A percentile compares a stretch with the other conserved stretches of the same genome.
Evolutionary conservation across 1,140 invertebrate species (phyloP).

Genomic region (Contarinia nasturtii): DNA sequence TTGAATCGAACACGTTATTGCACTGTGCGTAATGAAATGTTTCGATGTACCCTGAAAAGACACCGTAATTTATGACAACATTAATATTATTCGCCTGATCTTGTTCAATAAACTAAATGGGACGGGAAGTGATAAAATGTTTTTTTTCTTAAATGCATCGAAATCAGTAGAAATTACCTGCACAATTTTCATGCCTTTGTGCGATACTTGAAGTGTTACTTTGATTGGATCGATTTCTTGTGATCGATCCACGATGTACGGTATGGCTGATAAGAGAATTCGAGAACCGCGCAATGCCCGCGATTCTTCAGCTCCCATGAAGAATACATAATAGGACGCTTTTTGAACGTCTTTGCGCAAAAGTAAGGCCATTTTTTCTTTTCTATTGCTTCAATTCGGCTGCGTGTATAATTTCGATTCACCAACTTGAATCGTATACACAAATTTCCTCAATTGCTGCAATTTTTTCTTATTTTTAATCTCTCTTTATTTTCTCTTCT

Average conservation of each 20-base stretch:
- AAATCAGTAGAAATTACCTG: constrained; percentile 29
- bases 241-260: constrained; percentile 65
- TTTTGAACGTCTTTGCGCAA: constrained; percentile 78
- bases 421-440: not conserved
- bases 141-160: not conserved
- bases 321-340: constrained; percentile 95
- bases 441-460: not conserved
- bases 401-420: not conserved
- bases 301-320: constrained; percentile 87
- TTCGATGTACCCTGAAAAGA: constrained; percentile 47
- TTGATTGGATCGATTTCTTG: constrained; percentile 77
- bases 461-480: not conserved
- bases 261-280: constrained; percentile 64
- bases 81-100: not conserved
- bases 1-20: constrained; percentile 70
- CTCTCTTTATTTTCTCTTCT: not conserved
- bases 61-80: not conserved
- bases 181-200: constrained; percentile 85
- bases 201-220: constrained; percentile 71
- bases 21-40: constrained; percentile 87
- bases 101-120: not conserved
- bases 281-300: constrained; percentile 67
- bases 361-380: constrained; percentile 41
- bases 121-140: not conserved
- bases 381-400: not conserved